Evolutionary conservation across 1,140 invertebrate genomes (phyloP).

Genomic region (Trachymyrmex cornetzi): DNA sequence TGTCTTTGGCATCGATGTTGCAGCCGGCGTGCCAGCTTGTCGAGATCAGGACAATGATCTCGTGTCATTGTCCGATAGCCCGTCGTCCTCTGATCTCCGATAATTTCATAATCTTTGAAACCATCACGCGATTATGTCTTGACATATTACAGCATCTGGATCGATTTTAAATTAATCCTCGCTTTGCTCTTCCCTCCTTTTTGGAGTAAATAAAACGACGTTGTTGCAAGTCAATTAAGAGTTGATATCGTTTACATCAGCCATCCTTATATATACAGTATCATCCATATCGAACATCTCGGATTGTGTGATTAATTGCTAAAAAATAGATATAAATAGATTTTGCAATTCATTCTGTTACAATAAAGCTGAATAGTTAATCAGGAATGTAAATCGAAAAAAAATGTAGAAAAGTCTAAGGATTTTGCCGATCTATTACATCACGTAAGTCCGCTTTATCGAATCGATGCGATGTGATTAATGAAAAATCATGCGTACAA

Average conservation of each 20-base stretch:
- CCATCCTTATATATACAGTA: not conserved
- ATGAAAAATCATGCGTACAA: conserved; percentile 10
- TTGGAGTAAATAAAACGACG: not conserved
- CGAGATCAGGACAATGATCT: conserved; percentile 74
- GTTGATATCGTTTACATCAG: too few relatives aligned
- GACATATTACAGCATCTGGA: not conserved
- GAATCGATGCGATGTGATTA: conserved; percentile 1
- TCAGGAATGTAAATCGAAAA: not conserved
- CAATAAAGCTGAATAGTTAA: not conserved
- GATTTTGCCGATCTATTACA: not conserved
- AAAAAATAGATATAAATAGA: conserved; percentile 3
- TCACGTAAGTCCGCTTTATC: not conserved
- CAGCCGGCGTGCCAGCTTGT: conserved; percentile 68
- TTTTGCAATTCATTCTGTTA: conserved; percentile 10
- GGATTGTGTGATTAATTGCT: not conserved
- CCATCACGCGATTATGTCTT: conserved; percentile 32
- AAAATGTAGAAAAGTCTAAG: not conserved
- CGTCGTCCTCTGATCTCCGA: conserved; percentile 47
- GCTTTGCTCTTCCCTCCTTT: not conserved
- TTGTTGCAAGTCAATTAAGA: not conserved
- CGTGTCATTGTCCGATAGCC: conserved; percentile 41
- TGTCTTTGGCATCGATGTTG: conserved; percentile 64
- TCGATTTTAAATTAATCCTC: conserved; percentile 11
- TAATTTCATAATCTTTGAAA: conserved; percentile 56
- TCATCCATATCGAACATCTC: not conserved